Percentiles rank a stretch among this genome's conserved stretches.
phyloP scores from a whole-genome alignment of 2,888 invertebrate species.

The Andrena camellia region DNA sequence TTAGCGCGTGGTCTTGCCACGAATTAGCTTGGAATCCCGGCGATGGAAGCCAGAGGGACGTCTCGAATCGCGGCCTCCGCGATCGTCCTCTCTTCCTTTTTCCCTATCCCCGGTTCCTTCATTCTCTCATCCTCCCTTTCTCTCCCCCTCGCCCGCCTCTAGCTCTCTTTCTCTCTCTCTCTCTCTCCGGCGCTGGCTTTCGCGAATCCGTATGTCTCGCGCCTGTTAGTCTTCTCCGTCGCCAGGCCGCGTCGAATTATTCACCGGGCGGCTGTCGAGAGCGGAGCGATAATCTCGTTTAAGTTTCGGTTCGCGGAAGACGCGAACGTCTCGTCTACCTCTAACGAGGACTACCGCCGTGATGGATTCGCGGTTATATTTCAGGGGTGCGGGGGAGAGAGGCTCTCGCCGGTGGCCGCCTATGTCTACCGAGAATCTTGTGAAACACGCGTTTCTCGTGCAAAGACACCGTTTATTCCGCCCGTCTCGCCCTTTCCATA shows the following conservation, averaged over 20 bases:
- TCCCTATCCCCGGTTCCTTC: too few relatives aligned
- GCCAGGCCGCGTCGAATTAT: slow-evolving; percentile 73
- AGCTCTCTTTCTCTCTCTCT: background rate
- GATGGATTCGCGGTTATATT: slow-evolving; percentile 73
- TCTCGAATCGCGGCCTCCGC: slow-evolving; percentile 54
- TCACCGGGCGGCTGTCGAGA: slow-evolving; percentile 66
- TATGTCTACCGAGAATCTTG: slow-evolving; percentile 35
- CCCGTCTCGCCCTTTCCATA: background rate
- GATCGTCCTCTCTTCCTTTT: background rate
- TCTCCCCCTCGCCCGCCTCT: slow-evolving; percentile 2
- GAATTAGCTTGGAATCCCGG: slow-evolving; percentile 78
- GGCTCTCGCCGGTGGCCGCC: background rate
- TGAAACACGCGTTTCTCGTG: slow-evolving; percentile 42
- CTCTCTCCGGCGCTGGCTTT: slow-evolving; percentile 19
- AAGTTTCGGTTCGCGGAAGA: slow-evolving; percentile 68
- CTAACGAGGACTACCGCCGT: slow-evolving; percentile 55
- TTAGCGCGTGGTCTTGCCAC: slow-evolving; percentile 72
- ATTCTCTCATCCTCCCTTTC: too few relatives aligned
- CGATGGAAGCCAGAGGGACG: slow-evolving; percentile 61
- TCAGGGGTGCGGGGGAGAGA: slow-evolving; percentile 54
- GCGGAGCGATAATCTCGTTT: slow-evolving; percentile 72
- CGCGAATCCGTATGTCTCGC: slow-evolving; percentile 57
- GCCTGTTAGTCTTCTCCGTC: slow-evolving; percentile 25
- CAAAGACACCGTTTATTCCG: slow-evolving; percentile 19
- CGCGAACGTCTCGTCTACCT: slow-evolving; percentile 47